Conservation (phyloP, 1,140 invertebrate genomes). For the Euglossa dilemma region DNA sequence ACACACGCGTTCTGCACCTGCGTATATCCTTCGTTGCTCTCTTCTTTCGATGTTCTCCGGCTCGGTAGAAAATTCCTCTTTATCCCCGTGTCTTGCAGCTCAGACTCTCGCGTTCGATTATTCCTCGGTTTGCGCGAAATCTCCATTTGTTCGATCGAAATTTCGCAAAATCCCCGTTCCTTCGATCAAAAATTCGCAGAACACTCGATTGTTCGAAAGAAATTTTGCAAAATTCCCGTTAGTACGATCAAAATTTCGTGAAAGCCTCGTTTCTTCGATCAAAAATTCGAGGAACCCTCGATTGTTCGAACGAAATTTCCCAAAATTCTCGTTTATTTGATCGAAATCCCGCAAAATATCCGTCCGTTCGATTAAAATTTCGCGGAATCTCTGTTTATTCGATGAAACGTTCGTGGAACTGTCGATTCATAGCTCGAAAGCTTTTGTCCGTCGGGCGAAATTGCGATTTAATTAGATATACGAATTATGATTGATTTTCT, state of each 20-base stretch:
- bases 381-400: not conserved
- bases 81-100: not conserved
- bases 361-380: not conserved
- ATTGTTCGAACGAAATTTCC: not conserved
- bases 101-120: not conserved
- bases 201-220: no score
- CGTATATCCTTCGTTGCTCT: not conserved
- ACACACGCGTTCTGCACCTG: conserved; percentile 20
- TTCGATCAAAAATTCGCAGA: no score
- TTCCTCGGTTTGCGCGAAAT: not conserved
- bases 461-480: not conserved
- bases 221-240: no score
- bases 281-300: no score
- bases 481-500: not conserved
- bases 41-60: not conserved
- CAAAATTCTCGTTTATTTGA: no score
- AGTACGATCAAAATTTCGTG: no score
- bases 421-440: not conserved
- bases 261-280: no score
- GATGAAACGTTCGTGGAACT: not conserved
- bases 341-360: no score
- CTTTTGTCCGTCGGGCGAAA: not conserved
- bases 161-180: no score
- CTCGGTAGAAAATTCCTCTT: conserved; percentile 10
- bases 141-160: not conserved